phyloP scores from a whole-genome alignment of 92 coral and sea anemone species.

The Anthopleura xanthogrammica region DNA sequence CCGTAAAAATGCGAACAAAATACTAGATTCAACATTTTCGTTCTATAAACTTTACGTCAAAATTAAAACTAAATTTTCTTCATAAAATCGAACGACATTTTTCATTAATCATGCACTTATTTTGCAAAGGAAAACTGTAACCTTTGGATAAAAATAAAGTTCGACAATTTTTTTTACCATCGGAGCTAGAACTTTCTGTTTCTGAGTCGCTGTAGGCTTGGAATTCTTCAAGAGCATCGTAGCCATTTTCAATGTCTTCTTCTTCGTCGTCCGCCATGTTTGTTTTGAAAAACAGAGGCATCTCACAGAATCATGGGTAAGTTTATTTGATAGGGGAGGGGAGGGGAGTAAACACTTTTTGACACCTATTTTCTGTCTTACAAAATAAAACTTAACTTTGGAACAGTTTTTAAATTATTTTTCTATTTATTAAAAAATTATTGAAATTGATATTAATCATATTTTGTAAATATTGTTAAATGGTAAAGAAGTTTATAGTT shows the following conservation, averaged over 20 bases:
- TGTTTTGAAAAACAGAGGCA: conserved; percentile 41
- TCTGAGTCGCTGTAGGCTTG: conserved; percentile 52
- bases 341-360: conserved; percentile 16
- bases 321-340: not conserved
- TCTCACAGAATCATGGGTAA: conserved; percentile 27
- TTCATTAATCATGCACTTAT: not conserved
- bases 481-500: too few relatives aligned
- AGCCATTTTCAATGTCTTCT: conserved; percentile 82
- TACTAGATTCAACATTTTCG: not conserved
- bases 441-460: not conserved
- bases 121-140: not conserved
- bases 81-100: not conserved
- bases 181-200: conserved; percentile 63
- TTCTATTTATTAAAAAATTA: too few relatives aligned
- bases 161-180: conserved; percentile 8
- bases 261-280: conserved; percentile 92
- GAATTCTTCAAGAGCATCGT: conserved; percentile 72
- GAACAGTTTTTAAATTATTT: not conserved
- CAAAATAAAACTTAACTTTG: not conserved
- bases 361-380: conserved; percentile 1
- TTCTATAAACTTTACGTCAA: not conserved
- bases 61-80: not conserved
- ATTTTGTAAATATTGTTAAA: too few relatives aligned
- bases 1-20: not conserved
- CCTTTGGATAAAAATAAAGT: not conserved